These are phyloP conservation scores for Amblyteles armatorius DNA, from an alignment of 2,888 invertebrate species.

Conservation along the genomic window DNA sequence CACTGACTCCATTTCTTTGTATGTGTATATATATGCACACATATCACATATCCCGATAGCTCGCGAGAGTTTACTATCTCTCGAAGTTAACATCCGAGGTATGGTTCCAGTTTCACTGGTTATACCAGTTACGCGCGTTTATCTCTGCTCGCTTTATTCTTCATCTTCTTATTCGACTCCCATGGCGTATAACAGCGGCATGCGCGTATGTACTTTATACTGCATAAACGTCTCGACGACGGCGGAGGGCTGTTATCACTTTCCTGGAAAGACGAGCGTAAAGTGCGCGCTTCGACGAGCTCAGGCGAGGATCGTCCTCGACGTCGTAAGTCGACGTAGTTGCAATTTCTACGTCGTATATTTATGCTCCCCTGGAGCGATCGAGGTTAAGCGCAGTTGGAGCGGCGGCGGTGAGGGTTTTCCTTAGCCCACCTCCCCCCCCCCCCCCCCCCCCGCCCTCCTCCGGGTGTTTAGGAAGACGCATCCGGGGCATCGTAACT, in stretches of 20 bases:
- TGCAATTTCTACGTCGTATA: constrained; percentile 64
- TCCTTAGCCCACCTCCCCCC: constrained; percentile 43
- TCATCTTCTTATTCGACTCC: constrained; percentile 3
- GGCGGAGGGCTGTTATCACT: constrained; percentile 67
- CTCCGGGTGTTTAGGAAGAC: constrained; percentile 64
- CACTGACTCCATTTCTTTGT: constrained; percentile 55
- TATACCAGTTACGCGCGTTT: constrained; percentile 57
- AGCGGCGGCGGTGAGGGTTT: constrained; percentile 35
- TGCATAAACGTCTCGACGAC: constrained; percentile 53
- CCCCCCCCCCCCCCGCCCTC: constrained; percentile 28
- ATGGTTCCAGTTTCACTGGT: constrained; percentile 62
- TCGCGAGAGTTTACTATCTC: constrained; percentile 38
- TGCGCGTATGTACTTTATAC: constrained; percentile 45
- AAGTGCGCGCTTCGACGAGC: constrained; percentile 64
- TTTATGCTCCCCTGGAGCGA: constrained; percentile 61
- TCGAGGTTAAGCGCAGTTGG: constrained; percentile 34
- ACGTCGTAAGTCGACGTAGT: constrained; percentile 42
- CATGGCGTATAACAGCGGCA: background rate
- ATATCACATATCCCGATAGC: constrained; percentile 27
- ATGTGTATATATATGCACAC: background rate
- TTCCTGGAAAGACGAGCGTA: constrained; percentile 62
- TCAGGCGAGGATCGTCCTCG: constrained; percentile 38
- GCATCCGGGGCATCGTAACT: constrained; percentile 64
- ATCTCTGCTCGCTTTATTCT: constrained; percentile 9
- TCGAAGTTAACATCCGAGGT: constrained; percentile 51